These are phyloP conservation scores for Pedicia rivosa DNA, from an alignment of 2,888 invertebrate genomes.

Conservation along the genomic window DNA sequence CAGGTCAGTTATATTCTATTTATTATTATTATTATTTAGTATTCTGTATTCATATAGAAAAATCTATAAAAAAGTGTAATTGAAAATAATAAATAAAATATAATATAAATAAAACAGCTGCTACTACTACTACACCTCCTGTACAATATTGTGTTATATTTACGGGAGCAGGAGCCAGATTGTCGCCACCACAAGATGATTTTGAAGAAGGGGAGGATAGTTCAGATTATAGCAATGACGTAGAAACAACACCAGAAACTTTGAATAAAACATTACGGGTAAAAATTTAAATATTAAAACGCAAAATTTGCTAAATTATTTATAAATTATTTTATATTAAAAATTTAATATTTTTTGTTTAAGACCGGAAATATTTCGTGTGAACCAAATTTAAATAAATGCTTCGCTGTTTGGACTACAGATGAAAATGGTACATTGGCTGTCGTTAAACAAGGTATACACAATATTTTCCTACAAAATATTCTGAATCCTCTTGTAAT, in stretches of 20 bases:
- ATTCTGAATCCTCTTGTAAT: not conserved
- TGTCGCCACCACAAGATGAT: not conserved
- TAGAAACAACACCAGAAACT: not conserved
- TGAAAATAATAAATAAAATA: no score
- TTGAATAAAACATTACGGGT: not conserved
- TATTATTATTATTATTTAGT: no score
- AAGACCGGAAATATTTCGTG: not conserved
- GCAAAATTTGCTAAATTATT: not conserved
- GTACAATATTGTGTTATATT: not conserved
- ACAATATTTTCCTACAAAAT: not conserved
- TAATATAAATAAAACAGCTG: no score
- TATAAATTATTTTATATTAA: no score
- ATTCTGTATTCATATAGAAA: no score
- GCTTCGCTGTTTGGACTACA: constrained; percentile 56
- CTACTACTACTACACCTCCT: no score
- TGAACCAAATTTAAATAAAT: constrained; percentile 19
- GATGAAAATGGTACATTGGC: constrained; percentile 42
- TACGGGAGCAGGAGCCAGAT: not conserved
- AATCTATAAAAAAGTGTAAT: no score
- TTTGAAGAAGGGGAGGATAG: not conserved
- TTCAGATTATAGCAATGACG: constrained; percentile 4
- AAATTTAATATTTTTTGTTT: no score
- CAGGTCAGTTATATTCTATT: no score
- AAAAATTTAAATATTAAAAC: no score
- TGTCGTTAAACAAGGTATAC: constrained; percentile 49